Conservation (phyloP, 2,797 vertebrate genomes). For the Mus spretus region DNA sequence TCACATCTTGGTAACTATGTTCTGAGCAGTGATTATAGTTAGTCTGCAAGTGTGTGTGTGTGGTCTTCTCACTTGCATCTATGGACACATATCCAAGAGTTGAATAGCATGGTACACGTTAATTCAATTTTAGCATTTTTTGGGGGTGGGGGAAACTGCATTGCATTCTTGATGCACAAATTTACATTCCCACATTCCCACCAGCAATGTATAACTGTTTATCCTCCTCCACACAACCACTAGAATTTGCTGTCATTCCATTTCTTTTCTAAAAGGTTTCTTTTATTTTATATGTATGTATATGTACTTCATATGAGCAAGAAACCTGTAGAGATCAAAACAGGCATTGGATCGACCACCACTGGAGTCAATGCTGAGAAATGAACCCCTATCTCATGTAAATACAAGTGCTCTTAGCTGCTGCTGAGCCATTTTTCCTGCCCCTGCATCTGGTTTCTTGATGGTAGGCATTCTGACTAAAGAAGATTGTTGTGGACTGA, state of each 20-base stretch:
- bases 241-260: neutral
- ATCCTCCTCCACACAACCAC: neutral
- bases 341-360: neutral
- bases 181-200: neutral
- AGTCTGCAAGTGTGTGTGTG: neutral
- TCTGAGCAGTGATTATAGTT: neutral
- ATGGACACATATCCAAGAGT: neutral
- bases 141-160: no score
- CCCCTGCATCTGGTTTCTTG: neutral
- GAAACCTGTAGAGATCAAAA: neutral
- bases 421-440: neutral
- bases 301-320: neutral
- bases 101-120: neutral
- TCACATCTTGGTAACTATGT: neutral
- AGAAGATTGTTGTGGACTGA: neutral
- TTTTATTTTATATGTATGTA: neutral
- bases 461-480: neutral
- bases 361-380: neutral
- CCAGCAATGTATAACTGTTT: neutral
- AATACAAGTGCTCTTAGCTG: neutral
- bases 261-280: neutral
- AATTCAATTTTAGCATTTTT: neutral
- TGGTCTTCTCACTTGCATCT: neutral
- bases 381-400: no score
- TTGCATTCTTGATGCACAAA: neutral